These are phyloP conservation scores for Himalopsyche japonica DNA, from an alignment of 2,888 invertebrate genomes.

Conservation along the genomic window DNA sequence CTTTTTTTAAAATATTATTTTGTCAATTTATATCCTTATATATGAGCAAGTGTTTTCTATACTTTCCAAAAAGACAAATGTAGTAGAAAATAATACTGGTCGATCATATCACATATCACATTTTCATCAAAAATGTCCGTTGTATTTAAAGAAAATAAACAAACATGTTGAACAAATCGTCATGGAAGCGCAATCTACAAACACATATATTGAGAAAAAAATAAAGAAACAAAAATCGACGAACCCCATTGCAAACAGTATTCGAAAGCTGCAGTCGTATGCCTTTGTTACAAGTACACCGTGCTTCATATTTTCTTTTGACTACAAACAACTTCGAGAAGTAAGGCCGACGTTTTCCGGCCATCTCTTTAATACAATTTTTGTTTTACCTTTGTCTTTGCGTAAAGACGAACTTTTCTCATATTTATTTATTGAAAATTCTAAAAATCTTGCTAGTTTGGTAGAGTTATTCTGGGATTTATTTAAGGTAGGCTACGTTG, in stretches of 20 bases:
- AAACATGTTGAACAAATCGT: neutral
- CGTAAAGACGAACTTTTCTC: neutral
- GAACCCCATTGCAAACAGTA: neutral
- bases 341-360: neutral
- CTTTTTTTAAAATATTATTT: no score
- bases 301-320: neutral
- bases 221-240: neutral
- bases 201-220: neutral
- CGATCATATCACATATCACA: no score
- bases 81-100: no score
- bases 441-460: neutral
- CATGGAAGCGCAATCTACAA: neutral
- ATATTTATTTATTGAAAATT: neutral
- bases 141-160: neutral
- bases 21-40: no score
- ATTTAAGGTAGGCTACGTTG: no score
- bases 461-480: no score
- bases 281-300: neutral
- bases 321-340: neutral
- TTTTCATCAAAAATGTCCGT: neutral
- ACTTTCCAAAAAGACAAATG: no score
- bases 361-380: neutral
- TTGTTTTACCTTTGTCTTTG: neutral
- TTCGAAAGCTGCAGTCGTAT: neutral
- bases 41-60: no score